Percentiles rank a stretch among this genome's conserved stretches.
Evolutionary conservation across 2,888 invertebrate genomes (phyloP).

Genomic region (Apamea crenata): DNA sequence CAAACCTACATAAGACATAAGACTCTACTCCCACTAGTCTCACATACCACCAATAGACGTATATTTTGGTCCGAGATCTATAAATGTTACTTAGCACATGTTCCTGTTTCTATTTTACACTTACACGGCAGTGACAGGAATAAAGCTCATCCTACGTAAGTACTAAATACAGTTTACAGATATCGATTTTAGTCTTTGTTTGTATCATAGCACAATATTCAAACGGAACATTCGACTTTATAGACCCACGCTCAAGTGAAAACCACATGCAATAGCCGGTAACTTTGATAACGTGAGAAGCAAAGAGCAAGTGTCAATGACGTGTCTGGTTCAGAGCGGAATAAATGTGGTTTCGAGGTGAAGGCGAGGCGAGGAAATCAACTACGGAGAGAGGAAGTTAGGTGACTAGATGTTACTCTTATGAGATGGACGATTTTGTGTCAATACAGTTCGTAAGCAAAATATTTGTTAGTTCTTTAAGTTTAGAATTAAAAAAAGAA

Average conservation of each 20-base stretch:
- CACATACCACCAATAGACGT: not conserved
- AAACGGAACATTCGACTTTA: not conserved
- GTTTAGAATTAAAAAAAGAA: not conserved
- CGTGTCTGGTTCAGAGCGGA: not conserved
- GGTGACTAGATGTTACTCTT: not conserved
- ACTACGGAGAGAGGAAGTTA: not conserved
- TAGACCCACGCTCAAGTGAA: slow-evolving; percentile 10
- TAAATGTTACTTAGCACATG: too few relatives aligned
- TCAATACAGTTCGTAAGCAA: not conserved
- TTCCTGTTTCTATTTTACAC: too few relatives aligned
- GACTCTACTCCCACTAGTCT: not conserved
- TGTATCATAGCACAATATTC: not conserved
- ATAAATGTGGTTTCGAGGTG: slow-evolving; percentile 33
- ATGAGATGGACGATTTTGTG: not conserved
- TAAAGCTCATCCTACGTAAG: not conserved
- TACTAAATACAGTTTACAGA: not conserved
- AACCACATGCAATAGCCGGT: slow-evolving; percentile 32
- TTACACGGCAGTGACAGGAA: too few relatives aligned
- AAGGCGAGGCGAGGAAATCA: not conserved
- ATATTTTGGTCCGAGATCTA: not conserved
- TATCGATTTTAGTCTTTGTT: not conserved
- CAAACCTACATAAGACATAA: not conserved
- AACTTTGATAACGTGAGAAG: slow-evolving; percentile 19
- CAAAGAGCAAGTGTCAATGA: slow-evolving; percentile 24
- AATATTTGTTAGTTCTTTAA: not conserved